phyloP scores from a whole-genome alignment of 2,797 vertebrate genomes.

The Eulemur rubriventer region DNA sequence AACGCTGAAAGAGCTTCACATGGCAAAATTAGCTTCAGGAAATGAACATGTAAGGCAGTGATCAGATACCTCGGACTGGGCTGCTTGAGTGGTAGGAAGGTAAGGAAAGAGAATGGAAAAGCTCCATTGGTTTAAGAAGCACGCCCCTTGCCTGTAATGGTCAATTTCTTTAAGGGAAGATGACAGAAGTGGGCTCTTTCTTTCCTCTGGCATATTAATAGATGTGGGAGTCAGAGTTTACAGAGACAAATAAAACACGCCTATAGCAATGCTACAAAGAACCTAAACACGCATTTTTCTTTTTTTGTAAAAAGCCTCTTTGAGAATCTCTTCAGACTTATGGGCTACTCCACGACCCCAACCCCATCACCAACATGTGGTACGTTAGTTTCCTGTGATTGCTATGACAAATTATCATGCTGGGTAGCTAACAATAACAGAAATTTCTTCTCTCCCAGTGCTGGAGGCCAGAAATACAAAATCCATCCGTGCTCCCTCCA shows the following conservation, averaged over 20 bases:
- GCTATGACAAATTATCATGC: neutral
- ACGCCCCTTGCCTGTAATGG: accelerated
- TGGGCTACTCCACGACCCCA: neutral
- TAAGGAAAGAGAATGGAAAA: neutral
- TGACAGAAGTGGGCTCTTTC: neutral
- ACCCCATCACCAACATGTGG: accelerated
- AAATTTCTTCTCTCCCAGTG: neutral
- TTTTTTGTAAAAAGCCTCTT: slow-evolving; percentile 27
- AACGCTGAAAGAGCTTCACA: neutral
- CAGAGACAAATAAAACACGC: neutral
- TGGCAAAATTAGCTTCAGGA: neutral
- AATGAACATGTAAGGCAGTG: neutral
- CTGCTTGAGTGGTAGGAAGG: neutral
- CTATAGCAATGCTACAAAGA: neutral
- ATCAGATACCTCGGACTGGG: neutral
- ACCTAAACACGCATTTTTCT: neutral
- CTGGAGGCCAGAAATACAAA: neutral
- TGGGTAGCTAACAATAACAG: neutral
- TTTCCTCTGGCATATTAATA: slow-evolving; percentile 11
- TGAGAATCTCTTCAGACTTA: slow-evolving; percentile 21
- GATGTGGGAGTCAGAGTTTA: neutral
- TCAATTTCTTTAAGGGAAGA: neutral
- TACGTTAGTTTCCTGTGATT: neutral
- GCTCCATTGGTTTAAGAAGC: accelerated
- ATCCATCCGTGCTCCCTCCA: neutral